Conservation (phyloP, 2,888 invertebrate species). For the Teleogryllus oceanicus region DNA sequence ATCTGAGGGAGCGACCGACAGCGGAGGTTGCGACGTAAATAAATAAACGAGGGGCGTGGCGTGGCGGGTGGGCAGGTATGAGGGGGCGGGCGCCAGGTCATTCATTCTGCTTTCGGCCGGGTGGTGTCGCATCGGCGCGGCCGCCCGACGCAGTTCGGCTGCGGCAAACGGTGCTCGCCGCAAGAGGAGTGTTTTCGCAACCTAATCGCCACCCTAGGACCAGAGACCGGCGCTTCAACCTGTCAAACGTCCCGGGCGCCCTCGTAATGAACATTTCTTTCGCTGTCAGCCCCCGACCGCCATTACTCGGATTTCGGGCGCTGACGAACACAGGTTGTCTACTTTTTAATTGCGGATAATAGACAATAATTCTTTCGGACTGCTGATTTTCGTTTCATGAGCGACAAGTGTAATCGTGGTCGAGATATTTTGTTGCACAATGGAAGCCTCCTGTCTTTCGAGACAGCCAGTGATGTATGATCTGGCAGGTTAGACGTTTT, state of each 20-base stretch:
- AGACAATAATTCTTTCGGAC: background rate
- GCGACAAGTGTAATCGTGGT: background rate
- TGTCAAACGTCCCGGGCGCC: too few relatives aligned
- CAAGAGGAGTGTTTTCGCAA: background rate
- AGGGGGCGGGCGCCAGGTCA: background rate
- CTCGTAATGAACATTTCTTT: background rate
- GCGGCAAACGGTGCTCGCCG: background rate
- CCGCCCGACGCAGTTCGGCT: too few relatives aligned
- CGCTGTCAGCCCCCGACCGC: background rate
- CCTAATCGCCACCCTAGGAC: background rate
- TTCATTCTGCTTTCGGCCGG: constrained; percentile 3
- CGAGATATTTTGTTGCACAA: background rate
- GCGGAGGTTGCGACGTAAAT: background rate
- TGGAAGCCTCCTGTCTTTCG: background rate
- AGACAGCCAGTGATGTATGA: background rate
- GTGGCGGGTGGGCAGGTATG: background rate
- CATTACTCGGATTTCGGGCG: background rate
- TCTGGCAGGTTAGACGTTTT: background rate
- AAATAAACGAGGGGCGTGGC: background rate
- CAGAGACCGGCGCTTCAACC: background rate
- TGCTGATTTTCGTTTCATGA: background rate
- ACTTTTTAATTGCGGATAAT: background rate
- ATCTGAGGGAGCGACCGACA: background rate
- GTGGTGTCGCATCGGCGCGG: background rate
- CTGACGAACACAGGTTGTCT: background rate